phyloP scores from a whole-genome alignment of 2,888 invertebrate species.

The Mimachlamys varia region DNA sequence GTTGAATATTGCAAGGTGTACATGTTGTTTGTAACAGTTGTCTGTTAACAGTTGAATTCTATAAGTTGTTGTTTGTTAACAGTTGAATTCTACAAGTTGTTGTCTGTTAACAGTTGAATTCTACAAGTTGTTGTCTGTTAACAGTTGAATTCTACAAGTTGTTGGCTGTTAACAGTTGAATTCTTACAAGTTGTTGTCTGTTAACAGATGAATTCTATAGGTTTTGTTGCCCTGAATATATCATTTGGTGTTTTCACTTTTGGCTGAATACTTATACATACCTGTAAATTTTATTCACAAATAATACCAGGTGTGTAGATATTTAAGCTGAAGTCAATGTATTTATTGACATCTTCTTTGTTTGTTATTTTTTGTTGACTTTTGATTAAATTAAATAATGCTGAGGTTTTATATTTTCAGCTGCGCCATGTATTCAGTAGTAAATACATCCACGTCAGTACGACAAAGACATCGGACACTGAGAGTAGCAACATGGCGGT shows the following conservation, averaged over 20 bases:
- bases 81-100: neutral
- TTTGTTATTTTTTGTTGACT: neutral
- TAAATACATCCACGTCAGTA: slow-evolving; percentile 76
- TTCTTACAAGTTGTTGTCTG: too few relatives aligned
- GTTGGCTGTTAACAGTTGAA: neutral
- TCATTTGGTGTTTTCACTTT: too few relatives aligned
- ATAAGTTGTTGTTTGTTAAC: neutral
- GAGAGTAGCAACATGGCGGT: slow-evolving; percentile 77
- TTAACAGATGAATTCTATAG: too few relatives aligned
- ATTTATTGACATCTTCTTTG: neutral
- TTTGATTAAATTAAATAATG: neutral
- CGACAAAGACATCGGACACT: slow-evolving; percentile 72
- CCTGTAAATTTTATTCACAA: too few relatives aligned
- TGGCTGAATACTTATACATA: too few relatives aligned
- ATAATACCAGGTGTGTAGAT: too few relatives aligned
- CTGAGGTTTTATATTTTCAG: slow-evolving; percentile 57
- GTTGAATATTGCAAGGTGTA: neutral
- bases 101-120: neutral
- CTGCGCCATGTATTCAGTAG: slow-evolving; percentile 71
- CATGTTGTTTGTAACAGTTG: neutral
- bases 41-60: neutral
- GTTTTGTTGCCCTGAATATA: too few relatives aligned
- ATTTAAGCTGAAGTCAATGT: too few relatives aligned
- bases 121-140: too few relatives aligned
- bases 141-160: neutral